phyloP scores from a whole-genome alignment of 2,888 invertebrate genomes.

The Phortica okadai region DNA sequence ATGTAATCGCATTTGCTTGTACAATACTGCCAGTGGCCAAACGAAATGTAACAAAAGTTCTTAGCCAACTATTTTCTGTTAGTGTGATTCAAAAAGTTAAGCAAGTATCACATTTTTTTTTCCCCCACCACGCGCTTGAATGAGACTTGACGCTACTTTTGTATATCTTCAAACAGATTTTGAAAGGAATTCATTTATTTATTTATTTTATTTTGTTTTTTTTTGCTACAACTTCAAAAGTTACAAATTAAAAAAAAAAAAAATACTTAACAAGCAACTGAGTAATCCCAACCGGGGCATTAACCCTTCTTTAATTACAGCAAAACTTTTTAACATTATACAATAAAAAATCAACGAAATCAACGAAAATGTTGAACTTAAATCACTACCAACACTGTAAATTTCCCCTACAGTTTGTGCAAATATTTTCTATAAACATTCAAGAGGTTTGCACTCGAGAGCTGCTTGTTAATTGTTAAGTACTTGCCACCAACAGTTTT shows the following conservation, averaged over 20 bases:
- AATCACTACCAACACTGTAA: not conserved
- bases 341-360: not conserved
- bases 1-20: not conserved
- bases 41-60: not conserved
- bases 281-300: no score
- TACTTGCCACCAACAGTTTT: not conserved
- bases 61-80: not conserved
- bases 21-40: not conserved
- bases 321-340: no score
- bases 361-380: not conserved
- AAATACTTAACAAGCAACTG: no score
- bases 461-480: slow-evolving; percentile 24
- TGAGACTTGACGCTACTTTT: not conserved
- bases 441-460: slow-evolving; percentile 10
- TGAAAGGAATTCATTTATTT: no score
- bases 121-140: not conserved
- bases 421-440: slow-evolving; percentile 28
- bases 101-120: not conserved
- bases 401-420: not conserved
- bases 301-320: no score
- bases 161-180: not conserved
- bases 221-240: no score
- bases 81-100: slow-evolving; percentile 15
- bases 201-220: no score
- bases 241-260: no score